These are phyloP conservation scores for Caenorhabditis auriculariae DNA, from an alignment of 2,888 invertebrate species.

Conservation along the genomic window DNA sequence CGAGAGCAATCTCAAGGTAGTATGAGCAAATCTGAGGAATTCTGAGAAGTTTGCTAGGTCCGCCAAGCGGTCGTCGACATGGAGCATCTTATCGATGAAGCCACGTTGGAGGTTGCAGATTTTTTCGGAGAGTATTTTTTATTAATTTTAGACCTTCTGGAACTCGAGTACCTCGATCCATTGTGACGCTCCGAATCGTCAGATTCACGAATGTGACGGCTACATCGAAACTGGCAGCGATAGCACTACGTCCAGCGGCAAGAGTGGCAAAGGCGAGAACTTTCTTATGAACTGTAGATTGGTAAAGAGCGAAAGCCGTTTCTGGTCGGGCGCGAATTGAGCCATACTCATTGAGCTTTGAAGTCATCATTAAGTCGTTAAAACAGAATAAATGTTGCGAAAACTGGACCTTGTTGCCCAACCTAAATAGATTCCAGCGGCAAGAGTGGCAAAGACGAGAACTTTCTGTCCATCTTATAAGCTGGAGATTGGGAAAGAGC, in stretches of 20 bases:
- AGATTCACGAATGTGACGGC: constrained; percentile 93
- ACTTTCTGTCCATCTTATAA: no score
- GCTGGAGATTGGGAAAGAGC: no score
- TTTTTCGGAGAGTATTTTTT: constrained; percentile 69
- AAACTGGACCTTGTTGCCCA: no score
- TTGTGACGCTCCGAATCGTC: constrained; percentile 91
- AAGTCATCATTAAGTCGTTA: background rate
- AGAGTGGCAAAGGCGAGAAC: no score
- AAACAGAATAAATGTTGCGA: no score
- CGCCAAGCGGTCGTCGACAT: background rate
- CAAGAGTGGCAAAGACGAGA: no score
- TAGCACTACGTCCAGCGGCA: background rate
- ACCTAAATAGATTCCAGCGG: no score
- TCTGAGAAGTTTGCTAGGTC: background rate
- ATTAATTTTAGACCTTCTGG: constrained; percentile 74
- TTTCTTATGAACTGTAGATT: no score
- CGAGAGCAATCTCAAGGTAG: constrained; percentile 94
- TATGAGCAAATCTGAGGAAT: constrained; percentile 70
- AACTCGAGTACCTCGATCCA: constrained; percentile 79
- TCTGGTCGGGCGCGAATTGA: no score
- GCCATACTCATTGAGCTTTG: background rate
- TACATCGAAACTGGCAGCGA: constrained; percentile 56
- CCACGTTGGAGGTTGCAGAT: constrained; percentile 69
- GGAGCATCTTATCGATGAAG: background rate
- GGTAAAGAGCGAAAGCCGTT: no score